phyloP scores from a whole-genome alignment of 2,113 vertebrate genomes.

The Plestiodon gilberti region DNA sequence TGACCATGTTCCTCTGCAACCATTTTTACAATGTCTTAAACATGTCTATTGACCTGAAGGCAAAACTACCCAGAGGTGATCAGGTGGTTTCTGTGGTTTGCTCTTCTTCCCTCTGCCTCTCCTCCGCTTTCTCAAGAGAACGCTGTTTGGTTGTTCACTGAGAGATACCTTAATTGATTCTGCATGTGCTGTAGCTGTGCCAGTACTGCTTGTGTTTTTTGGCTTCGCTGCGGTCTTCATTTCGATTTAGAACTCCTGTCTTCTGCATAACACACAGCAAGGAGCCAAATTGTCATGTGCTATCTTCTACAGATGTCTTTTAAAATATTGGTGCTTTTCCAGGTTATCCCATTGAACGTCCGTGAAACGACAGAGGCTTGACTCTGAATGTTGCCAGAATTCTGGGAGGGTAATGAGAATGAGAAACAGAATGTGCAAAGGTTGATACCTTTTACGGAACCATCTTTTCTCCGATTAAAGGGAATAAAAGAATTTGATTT shows the following conservation, averaged over 20 bases:
- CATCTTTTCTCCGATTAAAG: background rate
- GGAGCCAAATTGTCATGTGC: background rate
- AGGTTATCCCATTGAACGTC: background rate
- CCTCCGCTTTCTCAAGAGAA: background rate
- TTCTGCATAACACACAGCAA: background rate
- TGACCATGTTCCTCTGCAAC: background rate
- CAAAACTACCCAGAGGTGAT: background rate
- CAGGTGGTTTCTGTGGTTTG: accelerated
- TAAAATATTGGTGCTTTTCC: slow-evolving; percentile 17
- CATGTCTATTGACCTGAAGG: background rate
- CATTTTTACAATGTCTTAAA: background rate
- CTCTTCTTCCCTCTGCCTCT: background rate
- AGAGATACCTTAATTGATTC: background rate
- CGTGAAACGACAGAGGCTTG: background rate
- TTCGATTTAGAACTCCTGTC: background rate
- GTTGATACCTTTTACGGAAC: background rate
- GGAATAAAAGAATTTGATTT: background rate
- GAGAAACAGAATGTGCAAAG: background rate
- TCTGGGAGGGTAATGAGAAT: background rate
- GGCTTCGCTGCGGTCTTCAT: background rate
- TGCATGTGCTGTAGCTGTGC: background rate
- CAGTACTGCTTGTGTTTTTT: background rate
- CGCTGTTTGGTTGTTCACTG: background rate
- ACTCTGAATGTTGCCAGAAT: background rate
- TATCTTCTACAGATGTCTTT: slow-evolving; percentile 1